Evolutionary conservation across 2,113 vertebrate species (phyloP).

Genomic region (Lathamus discolor): DNA sequence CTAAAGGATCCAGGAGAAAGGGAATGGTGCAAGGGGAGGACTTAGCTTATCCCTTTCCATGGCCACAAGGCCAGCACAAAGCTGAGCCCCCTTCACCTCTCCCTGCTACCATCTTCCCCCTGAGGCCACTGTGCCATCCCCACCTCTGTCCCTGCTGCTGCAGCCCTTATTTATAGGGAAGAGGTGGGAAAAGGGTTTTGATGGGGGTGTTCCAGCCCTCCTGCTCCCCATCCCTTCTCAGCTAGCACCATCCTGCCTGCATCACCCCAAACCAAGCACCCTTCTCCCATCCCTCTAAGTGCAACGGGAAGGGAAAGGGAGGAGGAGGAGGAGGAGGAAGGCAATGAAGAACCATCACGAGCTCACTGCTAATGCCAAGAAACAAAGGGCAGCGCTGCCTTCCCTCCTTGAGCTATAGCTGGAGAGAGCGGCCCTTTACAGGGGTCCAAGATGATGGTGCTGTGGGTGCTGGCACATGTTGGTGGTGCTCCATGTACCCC

Average conservation of each 20-base stretch:
- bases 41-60: not conserved
- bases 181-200: not conserved
- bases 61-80: not conserved
- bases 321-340: not conserved
- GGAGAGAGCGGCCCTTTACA: not conserved
- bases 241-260: not conserved
- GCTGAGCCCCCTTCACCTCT: not conserved
- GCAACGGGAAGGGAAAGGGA: not conserved
- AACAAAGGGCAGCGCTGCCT: not conserved
- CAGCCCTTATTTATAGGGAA: conserved; percentile 32
- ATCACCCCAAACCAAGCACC: not conserved
- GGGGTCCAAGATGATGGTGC: not conserved
- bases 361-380: not conserved
- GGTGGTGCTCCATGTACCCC: not conserved
- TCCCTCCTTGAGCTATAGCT: not conserved
- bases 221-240: not conserved
- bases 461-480: not conserved
- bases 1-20: not conserved
- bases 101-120: not conserved
- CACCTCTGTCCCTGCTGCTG: not conserved
- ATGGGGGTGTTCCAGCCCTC: not conserved
- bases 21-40: not conserved
- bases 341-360: not conserved
- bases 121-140: not conserved
- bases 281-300: not conserved